These are phyloP conservation scores for Radopholus similis DNA, from an alignment of 1,140 invertebrate species.

Conservation along the genomic window DNA sequence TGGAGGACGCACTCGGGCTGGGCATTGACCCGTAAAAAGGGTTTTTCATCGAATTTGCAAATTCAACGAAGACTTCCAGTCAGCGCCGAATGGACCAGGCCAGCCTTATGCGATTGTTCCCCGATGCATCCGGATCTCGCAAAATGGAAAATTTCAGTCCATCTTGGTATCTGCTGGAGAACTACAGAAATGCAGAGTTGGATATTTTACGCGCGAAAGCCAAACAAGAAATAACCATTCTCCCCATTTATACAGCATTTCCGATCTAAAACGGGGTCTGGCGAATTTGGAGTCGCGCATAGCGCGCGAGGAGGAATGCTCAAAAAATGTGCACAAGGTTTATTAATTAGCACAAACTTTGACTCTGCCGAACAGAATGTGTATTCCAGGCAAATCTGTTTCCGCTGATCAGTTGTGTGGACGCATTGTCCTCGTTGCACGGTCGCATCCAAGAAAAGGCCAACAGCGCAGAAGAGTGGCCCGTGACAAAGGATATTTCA, in stretches of 20 bases:
- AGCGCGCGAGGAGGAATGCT: slow-evolving; percentile 42
- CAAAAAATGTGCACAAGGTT: slow-evolving; percentile 59
- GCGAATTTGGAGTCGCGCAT: slow-evolving; percentile 47
- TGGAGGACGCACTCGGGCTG: slow-evolving; percentile 84
- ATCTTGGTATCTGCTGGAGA: slow-evolving; percentile 89
- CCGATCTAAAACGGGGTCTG: slow-evolving; percentile 46
- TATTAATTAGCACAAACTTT: no score
- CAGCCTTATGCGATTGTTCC: slow-evolving; percentile 78
- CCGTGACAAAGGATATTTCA: slow-evolving; percentile 36
- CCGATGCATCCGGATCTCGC: slow-evolving; percentile 80
- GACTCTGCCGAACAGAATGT: no score
- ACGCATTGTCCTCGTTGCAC: slow-evolving; percentile 50
- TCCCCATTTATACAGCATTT: slow-evolving; percentile 34
- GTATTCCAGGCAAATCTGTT: slow-evolving; percentile 58
- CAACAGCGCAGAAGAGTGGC: slow-evolving; percentile 39
- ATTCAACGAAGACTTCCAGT: slow-evolving; percentile 22
- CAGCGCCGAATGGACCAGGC: slow-evolving; percentile 30
- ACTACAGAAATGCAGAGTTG: slow-evolving; percentile 70
- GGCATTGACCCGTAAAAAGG: slow-evolving; percentile 87
- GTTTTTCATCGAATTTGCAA: slow-evolving; percentile 55
- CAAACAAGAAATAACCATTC: no score
- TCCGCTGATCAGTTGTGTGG: slow-evolving; percentile 57
- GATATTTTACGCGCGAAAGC: no score
- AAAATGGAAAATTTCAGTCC: slow-evolving; percentile 87
- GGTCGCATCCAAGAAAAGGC: slow-evolving; percentile 30